phyloP scores from a whole-genome alignment of 2,113 vertebrate species.

The Catharus minimus region DNA sequence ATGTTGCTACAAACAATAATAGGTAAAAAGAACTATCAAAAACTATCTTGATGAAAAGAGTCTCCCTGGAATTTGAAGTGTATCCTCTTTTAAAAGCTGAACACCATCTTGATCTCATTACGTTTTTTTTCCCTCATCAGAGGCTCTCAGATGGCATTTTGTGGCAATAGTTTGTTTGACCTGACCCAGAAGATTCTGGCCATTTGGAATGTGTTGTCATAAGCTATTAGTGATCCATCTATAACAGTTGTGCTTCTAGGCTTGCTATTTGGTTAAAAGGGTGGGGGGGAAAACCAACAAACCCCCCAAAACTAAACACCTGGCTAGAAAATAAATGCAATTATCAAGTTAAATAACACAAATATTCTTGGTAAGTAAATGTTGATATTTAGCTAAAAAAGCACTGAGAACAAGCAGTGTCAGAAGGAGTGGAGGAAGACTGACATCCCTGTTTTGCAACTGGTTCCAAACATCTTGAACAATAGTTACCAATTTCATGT shows the following conservation, averaged over 20 bases:
- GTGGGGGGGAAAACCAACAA: neutral
- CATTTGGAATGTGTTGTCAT: constrained; percentile 37
- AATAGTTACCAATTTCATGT: neutral
- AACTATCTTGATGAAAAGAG: neutral
- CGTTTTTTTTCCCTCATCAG: neutral
- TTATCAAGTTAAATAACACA: neutral
- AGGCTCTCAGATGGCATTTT: constrained; percentile 16
- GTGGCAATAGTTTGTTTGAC: constrained; percentile 58
- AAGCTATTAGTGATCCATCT: constrained; percentile 28
- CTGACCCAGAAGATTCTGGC: constrained; percentile 40
- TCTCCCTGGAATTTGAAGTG: neutral
- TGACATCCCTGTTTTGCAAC: neutral
- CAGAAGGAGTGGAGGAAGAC: neutral
- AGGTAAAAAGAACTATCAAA: neutral
- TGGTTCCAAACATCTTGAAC: neutral
- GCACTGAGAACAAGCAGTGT: neutral
- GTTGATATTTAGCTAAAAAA: neutral
- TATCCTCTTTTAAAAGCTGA: neutral
- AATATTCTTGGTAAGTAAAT: neutral
- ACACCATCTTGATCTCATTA: constrained; percentile 49
- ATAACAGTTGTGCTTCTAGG: neutral
- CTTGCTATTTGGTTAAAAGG: neutral
- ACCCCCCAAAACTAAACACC: neutral
- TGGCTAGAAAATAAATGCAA: neutral
- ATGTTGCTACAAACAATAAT: neutral